A percentile compares a stretch with the other conserved stretches of the same genome.
These are phyloP conservation scores for Chaetodon trifascialis DNA, from an alignment of 2,113 vertebrate species.

Conservation along the genomic window DNA sequence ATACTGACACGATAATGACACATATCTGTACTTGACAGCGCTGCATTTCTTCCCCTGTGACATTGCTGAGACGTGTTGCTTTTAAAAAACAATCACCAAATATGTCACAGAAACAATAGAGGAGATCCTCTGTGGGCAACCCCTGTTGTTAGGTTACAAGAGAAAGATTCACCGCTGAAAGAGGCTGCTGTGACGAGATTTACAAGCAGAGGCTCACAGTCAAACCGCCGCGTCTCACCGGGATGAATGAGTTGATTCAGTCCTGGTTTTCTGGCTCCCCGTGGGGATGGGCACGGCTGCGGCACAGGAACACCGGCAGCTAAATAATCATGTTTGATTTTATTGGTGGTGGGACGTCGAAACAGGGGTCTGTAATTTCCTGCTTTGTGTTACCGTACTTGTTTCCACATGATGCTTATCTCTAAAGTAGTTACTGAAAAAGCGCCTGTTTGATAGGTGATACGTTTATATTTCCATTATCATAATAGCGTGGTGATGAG, in stretches of 20 bases:
- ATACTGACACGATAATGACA: neutral
- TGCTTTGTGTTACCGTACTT: conserved; percentile 14
- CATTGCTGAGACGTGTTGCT: neutral
- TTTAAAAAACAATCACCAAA: conserved; percentile 6
- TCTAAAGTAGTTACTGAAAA: neutral
- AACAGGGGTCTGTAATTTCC: conserved; percentile 53
- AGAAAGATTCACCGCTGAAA: conserved; percentile 32
- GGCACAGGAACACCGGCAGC: conserved; percentile 32
- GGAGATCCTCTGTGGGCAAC: conserved; percentile 5
- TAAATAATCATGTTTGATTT: conserved; percentile 54
- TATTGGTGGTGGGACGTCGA: conserved; percentile 34
- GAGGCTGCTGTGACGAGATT: conserved; percentile 47
- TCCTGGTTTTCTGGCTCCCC: conserved; percentile 43
- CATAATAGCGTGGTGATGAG: too few relatives aligned
- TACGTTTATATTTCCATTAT: neutral
- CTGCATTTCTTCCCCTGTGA: neutral
- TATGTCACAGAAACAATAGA: conserved; percentile 13
- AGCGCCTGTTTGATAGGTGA: neutral
- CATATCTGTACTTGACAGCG: neutral
- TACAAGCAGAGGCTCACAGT: conserved; percentile 49
- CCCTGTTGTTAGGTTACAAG: conserved; percentile 30
- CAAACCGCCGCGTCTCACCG: conserved; percentile 43
- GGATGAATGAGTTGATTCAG: conserved; percentile 72
- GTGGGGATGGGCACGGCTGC: conserved; percentile 53
- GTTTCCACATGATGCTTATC: neutral